Base-by-base conservation (phyloP, 2,797 vertebrate species). In the Remorina albescens region DNA sequence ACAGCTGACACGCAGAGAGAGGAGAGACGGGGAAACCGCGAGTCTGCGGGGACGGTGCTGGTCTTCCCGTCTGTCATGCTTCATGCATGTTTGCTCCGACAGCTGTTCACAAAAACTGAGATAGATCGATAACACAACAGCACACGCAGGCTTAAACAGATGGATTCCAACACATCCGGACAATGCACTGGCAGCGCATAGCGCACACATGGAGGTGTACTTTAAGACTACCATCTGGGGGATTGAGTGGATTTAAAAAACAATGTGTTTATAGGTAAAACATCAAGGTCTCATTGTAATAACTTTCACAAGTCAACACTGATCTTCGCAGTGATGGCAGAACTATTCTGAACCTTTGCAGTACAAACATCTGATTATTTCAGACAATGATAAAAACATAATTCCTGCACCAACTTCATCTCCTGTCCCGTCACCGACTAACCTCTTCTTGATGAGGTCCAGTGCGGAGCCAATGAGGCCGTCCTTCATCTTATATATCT, bases 371-470 rank as follows among this genome's bases (percentile, higher is more conserved):
- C 26, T 61, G 41, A 55, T 49, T 41, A 51, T 12, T 16, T 63
- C 15, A 34, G 16, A 41, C 8, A 61, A 2, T 25, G 19, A 16
- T 18, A 16, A 49, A 60, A 26, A 49, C 12, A 39, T 6, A 5
- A 3, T 18, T 1, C 12, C 44, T 12, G 4, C 13, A 50, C 39
- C 28, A 9, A 25, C 16, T 1, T 30, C 46, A 46, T 26, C 44
- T 21, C 19, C 11, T 16, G 9, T 13, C 13, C 8, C 25, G 36
- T 25, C 47, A 37, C 25, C 32, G 0, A 85, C 89, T 90, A 79
- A 96, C 96, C 96, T 97, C 91, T 98, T 97, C 90, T 96, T 98
- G 92, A 98, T 96, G 80, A 97, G 96, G 86, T 96, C 96, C 90
- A 97, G 88, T 12, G 96, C 96, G 0, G 96, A 96, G 66, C 95